A percentile compares a stretch with the other conserved stretches of the same genome.
These are phyloP conservation scores for Hydrozoanthus tunicans DNA, from an alignment of 64 coral and sea anemone species.

Conservation along the genomic window DNA sequence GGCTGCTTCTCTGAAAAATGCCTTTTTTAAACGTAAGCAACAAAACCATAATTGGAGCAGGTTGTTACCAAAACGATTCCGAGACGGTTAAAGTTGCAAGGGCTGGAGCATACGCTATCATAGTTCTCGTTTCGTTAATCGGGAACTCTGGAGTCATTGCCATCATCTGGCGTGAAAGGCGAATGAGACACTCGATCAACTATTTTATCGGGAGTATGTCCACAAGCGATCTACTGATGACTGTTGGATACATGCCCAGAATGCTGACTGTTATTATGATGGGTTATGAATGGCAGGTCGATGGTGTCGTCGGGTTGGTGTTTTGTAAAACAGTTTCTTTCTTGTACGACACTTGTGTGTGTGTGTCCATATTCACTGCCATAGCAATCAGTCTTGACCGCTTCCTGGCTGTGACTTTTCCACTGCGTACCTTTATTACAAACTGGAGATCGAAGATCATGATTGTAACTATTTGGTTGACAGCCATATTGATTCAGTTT, in stretches of 20 bases:
- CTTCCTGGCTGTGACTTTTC: slow-evolving; percentile 26
- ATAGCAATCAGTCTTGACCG: slow-evolving; percentile 51
- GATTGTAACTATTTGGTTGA: slow-evolving; percentile 10
- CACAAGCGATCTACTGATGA: slow-evolving; percentile 12
- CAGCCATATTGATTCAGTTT: background rate
- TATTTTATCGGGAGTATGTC: slow-evolving; percentile 51
- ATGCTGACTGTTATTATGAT: slow-evolving; percentile 1
- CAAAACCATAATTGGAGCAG: background rate
- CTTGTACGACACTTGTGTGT: slow-evolving; percentile 42
- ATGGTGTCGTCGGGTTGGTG: background rate
- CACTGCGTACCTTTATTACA: slow-evolving; percentile 25
- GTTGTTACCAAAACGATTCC: slow-evolving; percentile 33
- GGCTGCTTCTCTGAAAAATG: background rate
- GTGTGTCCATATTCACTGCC: slow-evolving; percentile 53
- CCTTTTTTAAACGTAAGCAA: background rate
- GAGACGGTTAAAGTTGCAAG: slow-evolving; percentile 3
- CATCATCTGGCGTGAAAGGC: slow-evolving; percentile 31
- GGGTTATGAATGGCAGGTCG: slow-evolving; percentile 20
- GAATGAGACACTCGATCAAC: slow-evolving; percentile 51
- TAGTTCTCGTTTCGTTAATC: slow-evolving; percentile 9
- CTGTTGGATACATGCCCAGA: slow-evolving; percentile 39
- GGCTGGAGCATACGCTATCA: background rate
- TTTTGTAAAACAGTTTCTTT: slow-evolving; percentile 47
- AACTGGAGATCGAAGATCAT: slow-evolving; percentile 40
- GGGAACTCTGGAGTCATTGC: slow-evolving; percentile 30